Base-by-base conservation (phyloP, 1,140 invertebrate species). In the Laodelphax striatellus region DNA sequence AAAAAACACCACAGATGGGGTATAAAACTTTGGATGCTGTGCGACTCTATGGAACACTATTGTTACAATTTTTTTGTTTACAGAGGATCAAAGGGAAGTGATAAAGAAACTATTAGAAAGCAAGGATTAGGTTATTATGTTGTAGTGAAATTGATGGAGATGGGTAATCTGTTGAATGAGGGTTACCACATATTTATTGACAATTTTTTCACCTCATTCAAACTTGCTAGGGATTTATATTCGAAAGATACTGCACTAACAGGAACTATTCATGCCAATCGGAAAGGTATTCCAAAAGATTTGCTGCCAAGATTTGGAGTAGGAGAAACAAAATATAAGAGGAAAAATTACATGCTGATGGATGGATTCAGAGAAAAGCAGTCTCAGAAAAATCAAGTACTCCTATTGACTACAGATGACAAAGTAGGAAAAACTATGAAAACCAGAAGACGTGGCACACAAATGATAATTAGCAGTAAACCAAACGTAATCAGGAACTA, bases 1-100 rank as follows among this genome's bases (percentile, higher is more conserved):
- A 62, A 62, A 41, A 64, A 62, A 53, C 60, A 57, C 54, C 63
- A 64, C 57, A 50, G 56, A 17, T 62, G 63, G 61, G 60, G 60
- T 52, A 54, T 62, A 16, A 64, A 64, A 57, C 52, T 64, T 22
- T 64, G 60, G 56, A 52, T 53, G 56, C 38, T 62, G 2, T 64
- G 60, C n/a, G 58, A 62, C 22, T 31, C 28, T n/a, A 17, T 41
- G 11, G 17, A 17, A 55, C 55, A 41, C 17, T 57, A 57, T 42
- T 56, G 55, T 44, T 14, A 41, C 21, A 58, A 46, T 61, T 58
- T 44, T 61, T 42, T 58, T 60, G 38, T 61, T 38, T 46, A 61
- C 14, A 60, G 19, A 56, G 19, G 55, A n/a, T 4, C 55, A 31
- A 56, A 56, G 34, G 55, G 55, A 6, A 19, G 13, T 13, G 55